These are phyloP conservation scores for Thymelicus sylvestris DNA, from an alignment of 2,888 invertebrate species.

Conservation along the genomic window DNA sequence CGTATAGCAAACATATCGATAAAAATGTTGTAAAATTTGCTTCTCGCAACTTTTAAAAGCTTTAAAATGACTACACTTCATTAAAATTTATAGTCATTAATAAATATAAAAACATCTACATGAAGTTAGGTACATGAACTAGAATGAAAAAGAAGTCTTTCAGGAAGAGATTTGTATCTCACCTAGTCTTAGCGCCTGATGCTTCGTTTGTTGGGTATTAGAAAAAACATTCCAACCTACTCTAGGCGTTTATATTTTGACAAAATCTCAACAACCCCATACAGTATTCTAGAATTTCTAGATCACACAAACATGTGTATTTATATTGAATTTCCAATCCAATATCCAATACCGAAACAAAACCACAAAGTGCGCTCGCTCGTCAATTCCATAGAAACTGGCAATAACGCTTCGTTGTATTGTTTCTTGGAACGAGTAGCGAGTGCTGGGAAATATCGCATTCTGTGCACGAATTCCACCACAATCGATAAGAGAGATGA, in stretches of 20 bases:
- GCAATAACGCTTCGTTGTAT: constrained; percentile 42
- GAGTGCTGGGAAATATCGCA: constrained; percentile 80
- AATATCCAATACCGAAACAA: constrained; percentile 1
- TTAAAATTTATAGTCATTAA: no score
- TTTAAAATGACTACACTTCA: no score
- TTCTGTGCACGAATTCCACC: constrained; percentile 84
- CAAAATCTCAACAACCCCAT: background rate
- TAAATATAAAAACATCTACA: no score
- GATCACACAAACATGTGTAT: background rate
- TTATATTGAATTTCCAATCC: background rate
- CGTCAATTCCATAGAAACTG: constrained; percentile 1
- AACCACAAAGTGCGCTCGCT: background rate
- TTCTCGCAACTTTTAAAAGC: no score
- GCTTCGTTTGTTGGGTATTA: background rate
- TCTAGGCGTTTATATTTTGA: background rate
- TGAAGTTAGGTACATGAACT: no score
- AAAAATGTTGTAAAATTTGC: no score
- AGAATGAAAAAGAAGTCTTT: no score
- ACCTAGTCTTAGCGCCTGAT: constrained; percentile 37
- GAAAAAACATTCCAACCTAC: background rate
- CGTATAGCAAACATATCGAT: no score
- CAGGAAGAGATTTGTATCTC: no score
- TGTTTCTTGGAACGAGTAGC: constrained; percentile 56
- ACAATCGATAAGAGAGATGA: constrained; percentile 85
- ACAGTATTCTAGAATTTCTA: background rate